These are phyloP conservation scores for Pollenia griseotomentosa DNA, from an alignment of 2,888 invertebrate genomes.

Conservation along the genomic window DNA sequence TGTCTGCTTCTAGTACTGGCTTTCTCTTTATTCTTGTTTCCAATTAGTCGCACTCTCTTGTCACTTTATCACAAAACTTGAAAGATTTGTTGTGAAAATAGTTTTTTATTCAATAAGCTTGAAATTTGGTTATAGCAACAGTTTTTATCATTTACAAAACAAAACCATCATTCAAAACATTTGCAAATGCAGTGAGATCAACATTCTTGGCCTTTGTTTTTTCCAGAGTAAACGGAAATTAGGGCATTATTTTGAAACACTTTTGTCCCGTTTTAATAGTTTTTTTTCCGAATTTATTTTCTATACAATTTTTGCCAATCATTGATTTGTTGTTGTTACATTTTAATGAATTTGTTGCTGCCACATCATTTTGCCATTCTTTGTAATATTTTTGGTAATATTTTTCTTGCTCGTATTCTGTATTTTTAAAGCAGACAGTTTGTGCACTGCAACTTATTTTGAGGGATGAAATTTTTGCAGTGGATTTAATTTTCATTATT, in stretches of 20 bases:
- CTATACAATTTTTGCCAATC: conserved; percentile 36
- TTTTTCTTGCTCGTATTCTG: neutral
- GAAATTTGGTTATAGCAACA: too few relatives aligned
- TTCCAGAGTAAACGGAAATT: conserved; percentile 56
- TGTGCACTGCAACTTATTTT: conserved; percentile 13
- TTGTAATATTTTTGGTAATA: neutral
- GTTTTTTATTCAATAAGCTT: too few relatives aligned
- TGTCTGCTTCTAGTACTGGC: too few relatives aligned
- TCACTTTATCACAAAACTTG: too few relatives aligned
- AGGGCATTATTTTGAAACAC: conserved; percentile 48
- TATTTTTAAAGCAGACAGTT: neutral
- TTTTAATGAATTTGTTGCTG: conserved; percentile 39
- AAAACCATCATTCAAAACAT: neutral
- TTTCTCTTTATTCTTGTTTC: too few relatives aligned
- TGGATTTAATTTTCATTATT: conserved; percentile 46
- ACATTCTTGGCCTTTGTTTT: conserved; percentile 23
- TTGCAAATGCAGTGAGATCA: neutral
- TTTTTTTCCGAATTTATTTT: neutral
- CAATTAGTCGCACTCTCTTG: too few relatives aligned
- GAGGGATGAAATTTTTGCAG: conserved; percentile 28
- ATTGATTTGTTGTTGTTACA: conserved; percentile 42
- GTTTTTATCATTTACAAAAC: too few relatives aligned
- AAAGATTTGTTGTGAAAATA: too few relatives aligned
- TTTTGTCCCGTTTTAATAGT: neutral
- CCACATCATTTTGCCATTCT: neutral